Evolutionary conservation across 2,113 vertebrate species (phyloP).

Genomic region (Nesospiza acunhae): DNA sequence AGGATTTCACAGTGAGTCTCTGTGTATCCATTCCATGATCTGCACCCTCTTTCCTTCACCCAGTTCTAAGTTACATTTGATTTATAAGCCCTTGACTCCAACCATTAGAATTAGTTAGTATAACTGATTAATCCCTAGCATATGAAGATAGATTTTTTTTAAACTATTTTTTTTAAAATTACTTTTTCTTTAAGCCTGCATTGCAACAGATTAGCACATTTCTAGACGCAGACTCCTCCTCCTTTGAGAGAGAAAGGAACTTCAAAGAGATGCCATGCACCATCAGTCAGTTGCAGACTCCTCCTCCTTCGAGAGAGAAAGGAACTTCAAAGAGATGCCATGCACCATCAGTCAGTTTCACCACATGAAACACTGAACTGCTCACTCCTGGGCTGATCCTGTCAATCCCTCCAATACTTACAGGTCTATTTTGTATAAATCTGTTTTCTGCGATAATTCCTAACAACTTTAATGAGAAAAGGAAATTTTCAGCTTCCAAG

Average conservation of each 20-base stretch:
- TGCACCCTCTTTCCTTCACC: background rate
- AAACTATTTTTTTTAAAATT: background rate
- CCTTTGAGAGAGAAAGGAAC: background rate
- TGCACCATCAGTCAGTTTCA: background rate
- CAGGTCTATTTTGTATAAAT: background rate
- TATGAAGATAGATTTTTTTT: background rate
- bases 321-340: background rate
- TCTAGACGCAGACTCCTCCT: background rate
- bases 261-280: background rate
- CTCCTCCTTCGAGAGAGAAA: background rate
- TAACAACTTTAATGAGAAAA: background rate
- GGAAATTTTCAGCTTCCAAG: background rate
- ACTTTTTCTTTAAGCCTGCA: background rate
- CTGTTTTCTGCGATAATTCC: background rate
- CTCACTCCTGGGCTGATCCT: rapidly evolving
- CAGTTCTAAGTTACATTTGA: background rate
- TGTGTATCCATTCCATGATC: background rate
- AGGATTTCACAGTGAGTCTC: background rate
- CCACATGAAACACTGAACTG: background rate
- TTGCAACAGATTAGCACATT: background rate
- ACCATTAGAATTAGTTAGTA: background rate
- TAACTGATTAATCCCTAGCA: background rate
- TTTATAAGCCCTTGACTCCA: background rate
- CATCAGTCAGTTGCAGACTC: background rate
- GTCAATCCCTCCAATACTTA: background rate